Evolutionary conservation across 2,113 vertebrate species (phyloP).

Genomic region (Meleagris gallopavo): DNA sequence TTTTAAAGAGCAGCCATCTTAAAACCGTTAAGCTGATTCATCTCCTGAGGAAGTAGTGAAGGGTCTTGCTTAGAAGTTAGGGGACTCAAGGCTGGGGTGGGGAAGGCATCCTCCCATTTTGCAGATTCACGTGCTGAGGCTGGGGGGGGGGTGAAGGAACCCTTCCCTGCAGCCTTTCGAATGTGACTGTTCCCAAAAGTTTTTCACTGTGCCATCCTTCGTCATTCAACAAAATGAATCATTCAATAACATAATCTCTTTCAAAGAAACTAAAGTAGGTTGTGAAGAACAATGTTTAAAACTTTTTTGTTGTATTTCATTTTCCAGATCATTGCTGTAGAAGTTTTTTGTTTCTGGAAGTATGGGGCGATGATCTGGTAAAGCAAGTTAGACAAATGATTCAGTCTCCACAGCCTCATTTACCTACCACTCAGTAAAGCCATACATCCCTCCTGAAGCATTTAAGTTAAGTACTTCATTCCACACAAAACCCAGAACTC

Average conservation of each 20-base stretch:
- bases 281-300: not conserved
- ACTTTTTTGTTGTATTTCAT: not conserved
- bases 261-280: not conserved
- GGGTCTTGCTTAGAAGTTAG: fast-evolving
- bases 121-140: not conserved
- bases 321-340: not conserved
- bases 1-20: not conserved
- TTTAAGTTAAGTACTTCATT: not conserved
- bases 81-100: not conserved
- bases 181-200: not conserved
- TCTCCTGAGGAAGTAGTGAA: not conserved
- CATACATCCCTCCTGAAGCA: not conserved
- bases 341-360: not conserved
- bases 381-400: fast-evolving
- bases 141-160: not conserved
- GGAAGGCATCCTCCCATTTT: not conserved
- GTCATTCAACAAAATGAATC: not conserved
- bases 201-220: not conserved
- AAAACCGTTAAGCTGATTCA: not conserved
- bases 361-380: not conserved
- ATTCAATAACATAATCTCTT: not conserved
- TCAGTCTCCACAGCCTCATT: not conserved
- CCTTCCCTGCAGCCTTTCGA: not conserved
- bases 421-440: fast-evolving
- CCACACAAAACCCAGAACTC: not conserved